These are phyloP conservation scores for Zeuzera pyrina DNA, from an alignment of 2,888 invertebrate genomes.

Conservation along the genomic window DNA sequence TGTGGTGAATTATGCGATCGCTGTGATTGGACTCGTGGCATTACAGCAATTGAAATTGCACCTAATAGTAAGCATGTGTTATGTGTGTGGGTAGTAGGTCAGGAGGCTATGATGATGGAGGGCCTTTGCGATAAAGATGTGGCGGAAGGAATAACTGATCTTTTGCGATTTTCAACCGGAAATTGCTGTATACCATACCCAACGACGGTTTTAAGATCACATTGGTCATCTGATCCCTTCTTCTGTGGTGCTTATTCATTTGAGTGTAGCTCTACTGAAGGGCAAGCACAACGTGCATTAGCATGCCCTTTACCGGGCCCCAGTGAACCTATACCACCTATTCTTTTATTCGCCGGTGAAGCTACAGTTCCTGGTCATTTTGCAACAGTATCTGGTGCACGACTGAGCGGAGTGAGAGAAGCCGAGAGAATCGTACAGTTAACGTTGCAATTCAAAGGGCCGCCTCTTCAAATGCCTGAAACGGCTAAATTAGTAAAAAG, in stretches of 20 bases:
- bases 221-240: conserved; percentile 82
- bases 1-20: conserved; percentile 62
- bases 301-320: conserved; percentile 77
- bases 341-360: conserved; percentile 86
- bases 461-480: conserved; percentile 34
- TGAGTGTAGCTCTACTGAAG: conserved; percentile 49
- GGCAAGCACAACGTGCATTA: conserved; percentile 57
- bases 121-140: conserved; percentile 77
- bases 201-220: conserved; percentile 75
- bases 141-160: conserved; percentile 74
- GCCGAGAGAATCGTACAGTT: conserved; percentile 80
- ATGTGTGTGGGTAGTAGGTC: conserved; percentile 79
- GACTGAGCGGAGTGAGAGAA: conserved; percentile 84
- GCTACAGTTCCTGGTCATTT: conserved; percentile 83
- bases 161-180: conserved; percentile 74
- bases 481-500: too few species aligned
- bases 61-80: conserved; percentile 81
- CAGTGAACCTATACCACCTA: conserved; percentile 75
- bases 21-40: conserved; percentile 80
- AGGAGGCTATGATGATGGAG: conserved; percentile 78
- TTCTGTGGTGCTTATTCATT: conserved; percentile 81
- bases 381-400: conserved; percentile 84
- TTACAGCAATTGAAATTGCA: conserved; percentile 78
- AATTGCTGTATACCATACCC: conserved; percentile 80
- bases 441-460: conserved; percentile 67